Percentiles rank a stretch among this genome's conserved stretches.
Conservation (phyloP, 2,888 invertebrate genomes). For the Syrphus vitripennis region DNA sequence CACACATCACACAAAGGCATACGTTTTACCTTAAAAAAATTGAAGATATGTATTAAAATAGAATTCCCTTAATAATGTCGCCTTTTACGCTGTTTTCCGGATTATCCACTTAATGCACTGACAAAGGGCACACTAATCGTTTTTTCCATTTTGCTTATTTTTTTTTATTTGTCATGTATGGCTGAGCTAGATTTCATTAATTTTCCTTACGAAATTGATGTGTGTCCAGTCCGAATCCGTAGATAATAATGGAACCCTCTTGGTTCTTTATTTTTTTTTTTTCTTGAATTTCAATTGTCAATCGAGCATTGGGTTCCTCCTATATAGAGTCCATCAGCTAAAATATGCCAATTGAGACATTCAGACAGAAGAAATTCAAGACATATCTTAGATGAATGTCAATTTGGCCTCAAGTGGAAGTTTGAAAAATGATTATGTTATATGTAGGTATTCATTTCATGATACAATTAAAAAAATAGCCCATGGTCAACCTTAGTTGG, state of each 20-base stretch:
- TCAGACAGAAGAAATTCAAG: background rate
- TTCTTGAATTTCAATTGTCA: conserved; percentile 57
- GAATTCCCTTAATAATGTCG: conserved; percentile 68
- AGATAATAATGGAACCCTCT: conserved; percentile 31
- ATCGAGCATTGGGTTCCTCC: conserved; percentile 8
- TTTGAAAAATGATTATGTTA: conserved; percentile 18
- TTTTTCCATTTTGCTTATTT: conserved; percentile 21
- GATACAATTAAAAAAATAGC: background rate
- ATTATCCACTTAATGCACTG: conserved; percentile 69
- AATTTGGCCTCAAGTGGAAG: conserved; percentile 52
- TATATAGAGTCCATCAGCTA: conserved; percentile 26
- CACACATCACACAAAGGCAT: conserved; percentile 24
- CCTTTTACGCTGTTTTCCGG: conserved; percentile 68
- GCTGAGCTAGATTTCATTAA: conserved; percentile 59
- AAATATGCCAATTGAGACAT: conserved; percentile 50
- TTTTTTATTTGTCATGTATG: conserved; percentile 6
- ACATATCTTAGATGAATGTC: conserved; percentile 64
- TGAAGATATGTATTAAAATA: background rate
- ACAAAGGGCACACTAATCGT: conserved; percentile 67
- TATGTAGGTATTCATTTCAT: background rate
- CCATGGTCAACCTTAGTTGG: background rate
- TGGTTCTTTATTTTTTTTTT: background rate
- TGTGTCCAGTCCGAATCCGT: conserved; percentile 50
- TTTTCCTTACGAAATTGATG: conserved; percentile 52
- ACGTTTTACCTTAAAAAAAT: conserved; percentile 28